Percentiles rank a stretch among this genome's conserved stretches.
Conservation (phyloP, 2,113 vertebrate species). For the Pogonocichla stellata region DNA sequence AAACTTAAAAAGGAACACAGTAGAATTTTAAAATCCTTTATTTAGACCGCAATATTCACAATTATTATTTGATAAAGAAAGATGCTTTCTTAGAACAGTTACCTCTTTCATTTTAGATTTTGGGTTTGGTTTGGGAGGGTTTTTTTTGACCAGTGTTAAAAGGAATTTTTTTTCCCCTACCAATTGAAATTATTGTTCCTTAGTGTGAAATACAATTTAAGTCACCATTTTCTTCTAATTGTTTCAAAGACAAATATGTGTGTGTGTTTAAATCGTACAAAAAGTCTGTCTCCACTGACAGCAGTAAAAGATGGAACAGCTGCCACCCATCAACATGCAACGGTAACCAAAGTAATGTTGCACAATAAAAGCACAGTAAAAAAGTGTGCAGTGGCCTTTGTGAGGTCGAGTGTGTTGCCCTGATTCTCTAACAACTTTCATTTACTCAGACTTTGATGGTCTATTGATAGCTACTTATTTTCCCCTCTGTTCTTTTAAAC, state of each 20-base stretch:
- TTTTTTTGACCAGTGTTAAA: not conserved
- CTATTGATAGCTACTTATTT: not conserved
- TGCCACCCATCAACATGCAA: conserved; percentile 8
- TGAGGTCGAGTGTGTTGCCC: not conserved
- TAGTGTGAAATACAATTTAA: not conserved
- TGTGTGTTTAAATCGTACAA: not conserved
- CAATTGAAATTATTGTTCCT: not conserved
- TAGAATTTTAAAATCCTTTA: not conserved
- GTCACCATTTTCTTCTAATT: not conserved
- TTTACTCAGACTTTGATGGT: not conserved
- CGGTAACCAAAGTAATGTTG: not conserved
- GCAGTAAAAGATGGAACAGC: not conserved
- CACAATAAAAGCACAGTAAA: not conserved
- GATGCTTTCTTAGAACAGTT: not conserved
- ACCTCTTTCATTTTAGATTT: not conserved
- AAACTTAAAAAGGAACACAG: not conserved
- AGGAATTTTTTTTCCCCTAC: not conserved
- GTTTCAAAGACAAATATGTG: not conserved
- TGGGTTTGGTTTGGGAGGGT: not conserved
- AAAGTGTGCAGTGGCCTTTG: not conserved
- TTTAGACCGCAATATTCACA: not conserved
- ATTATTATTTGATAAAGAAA: not conserved
- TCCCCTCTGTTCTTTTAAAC: not conserved
- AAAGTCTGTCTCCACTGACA: not conserved
- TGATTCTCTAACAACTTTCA: not conserved